These are phyloP conservation scores for Invenusta paracnida DNA, from an alignment of 2,888 invertebrate genomes.

Conservation along the genomic window DNA sequence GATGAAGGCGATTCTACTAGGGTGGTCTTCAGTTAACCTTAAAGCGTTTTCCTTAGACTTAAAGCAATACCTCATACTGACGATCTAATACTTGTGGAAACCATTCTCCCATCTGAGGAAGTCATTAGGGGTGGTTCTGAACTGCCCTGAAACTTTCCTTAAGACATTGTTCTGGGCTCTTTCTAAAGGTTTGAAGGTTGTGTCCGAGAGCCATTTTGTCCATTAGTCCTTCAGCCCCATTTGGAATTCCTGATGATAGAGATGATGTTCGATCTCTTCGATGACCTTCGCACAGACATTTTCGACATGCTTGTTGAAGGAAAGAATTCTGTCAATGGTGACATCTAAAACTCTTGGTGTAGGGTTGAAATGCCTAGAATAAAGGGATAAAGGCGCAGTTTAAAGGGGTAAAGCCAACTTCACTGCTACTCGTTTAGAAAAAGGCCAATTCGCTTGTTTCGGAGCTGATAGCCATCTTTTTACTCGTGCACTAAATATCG, in stretches of 20 bases:
- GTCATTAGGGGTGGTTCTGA: not conserved
- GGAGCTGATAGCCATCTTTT: not conserved
- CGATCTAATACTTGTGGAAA: not conserved
- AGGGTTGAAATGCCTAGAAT: not conserved
- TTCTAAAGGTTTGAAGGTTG: not conserved
- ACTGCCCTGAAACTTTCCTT: not conserved
- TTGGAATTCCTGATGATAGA: not conserved
- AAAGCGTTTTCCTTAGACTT: not conserved
- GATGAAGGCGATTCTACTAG: not conserved
- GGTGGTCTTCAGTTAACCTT: not conserved
- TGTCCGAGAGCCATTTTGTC: not conserved
- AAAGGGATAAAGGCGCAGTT: no score
- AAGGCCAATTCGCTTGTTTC: not conserved
- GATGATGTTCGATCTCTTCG: not conserved
- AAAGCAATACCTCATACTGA: not conserved
- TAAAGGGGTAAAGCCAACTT: no score
- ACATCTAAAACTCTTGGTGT: not conserved
- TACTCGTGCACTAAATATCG: not conserved
- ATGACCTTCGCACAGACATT: not conserved
- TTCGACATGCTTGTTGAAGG: not conserved
- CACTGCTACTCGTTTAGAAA: no score
- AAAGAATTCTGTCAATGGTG: not conserved
- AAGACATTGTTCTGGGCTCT: not conserved
- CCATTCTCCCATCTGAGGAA: not conserved
- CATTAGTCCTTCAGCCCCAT: not conserved